A percentile compares a stretch with the other conserved stretches of the same genome.
Evolutionary conservation across 2,113 vertebrate species (phyloP).

Genomic region (Mobula hypostoma): DNA sequence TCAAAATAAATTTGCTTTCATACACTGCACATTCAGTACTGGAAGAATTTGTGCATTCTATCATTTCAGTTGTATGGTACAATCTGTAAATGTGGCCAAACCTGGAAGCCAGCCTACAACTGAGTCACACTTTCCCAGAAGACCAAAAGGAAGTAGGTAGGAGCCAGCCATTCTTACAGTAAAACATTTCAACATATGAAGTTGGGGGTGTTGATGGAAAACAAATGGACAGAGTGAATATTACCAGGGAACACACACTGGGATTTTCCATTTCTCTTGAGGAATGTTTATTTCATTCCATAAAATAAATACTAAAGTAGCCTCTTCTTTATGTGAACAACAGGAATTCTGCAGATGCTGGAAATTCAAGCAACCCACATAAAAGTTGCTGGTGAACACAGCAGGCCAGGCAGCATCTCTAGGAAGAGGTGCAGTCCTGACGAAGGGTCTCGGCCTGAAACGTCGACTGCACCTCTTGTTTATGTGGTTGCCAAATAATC

Average conservation of each 20-base stretch:
- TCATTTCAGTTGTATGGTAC: neutral
- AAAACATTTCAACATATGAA: neutral
- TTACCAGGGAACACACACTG: neutral
- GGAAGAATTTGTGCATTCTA: neutral
- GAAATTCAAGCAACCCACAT: no score
- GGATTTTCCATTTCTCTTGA: neutral
- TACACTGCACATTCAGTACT: neutral
- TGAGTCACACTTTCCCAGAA: neutral
- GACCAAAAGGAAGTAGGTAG: neutral
- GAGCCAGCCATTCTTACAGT: neutral
- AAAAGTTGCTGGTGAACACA: no score
- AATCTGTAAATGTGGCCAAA: neutral
- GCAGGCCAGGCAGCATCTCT: no score
- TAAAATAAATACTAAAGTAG: neutral
- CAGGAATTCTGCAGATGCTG: no score
- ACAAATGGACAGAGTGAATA: neutral
- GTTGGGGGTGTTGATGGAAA: neutral
- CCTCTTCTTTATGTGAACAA: no score
- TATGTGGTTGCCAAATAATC: neutral
- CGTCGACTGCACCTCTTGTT: neutral
- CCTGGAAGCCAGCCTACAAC: neutral
- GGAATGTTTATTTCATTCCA: neutral
- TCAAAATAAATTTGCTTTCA: neutral
- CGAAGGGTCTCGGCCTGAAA: no score
- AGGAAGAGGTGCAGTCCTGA: no score